Base-by-base conservation (phyloP, 2,797 vertebrate species). In the Linurgus olivaceus region DNA sequence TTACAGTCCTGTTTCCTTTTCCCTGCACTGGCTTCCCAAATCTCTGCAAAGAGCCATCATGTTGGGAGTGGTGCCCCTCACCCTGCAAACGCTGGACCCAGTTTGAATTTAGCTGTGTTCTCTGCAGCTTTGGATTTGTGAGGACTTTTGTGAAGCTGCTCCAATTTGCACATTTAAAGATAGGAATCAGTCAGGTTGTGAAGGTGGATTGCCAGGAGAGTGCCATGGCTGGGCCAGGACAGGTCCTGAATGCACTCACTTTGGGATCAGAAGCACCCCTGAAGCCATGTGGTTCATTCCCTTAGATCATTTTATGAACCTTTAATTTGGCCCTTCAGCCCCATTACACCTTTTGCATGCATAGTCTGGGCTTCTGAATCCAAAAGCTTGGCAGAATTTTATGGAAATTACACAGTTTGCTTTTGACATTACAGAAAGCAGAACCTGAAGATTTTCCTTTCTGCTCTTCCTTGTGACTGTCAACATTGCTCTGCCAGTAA, bases 1-100 rank as follows among this genome's bases (percentile, higher is more conserved):
- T 37, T 96, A 96, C 80, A 13, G 57, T 95, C 24, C 72, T 68
- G n/a, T 82, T 95, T 76, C 96, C 96, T 15, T 97, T 97, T 90
- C 93, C 96, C 1, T 96, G 91, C 19, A 2, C 58, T 47, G 85
- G 58, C 37, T 97, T 92, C 80, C 92, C 88, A 55, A 90, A 85
- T 8, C 17, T 87, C n/a, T 97, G 96, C 72, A 90, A 94, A 75
- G 91, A 97, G 28, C 93, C 96, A 2, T 13, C 6, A 0, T 15
- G 23, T n/a, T 92, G 75, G 0, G 88, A 97, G 58, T 58, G 84
- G 50, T 94, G 68, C 54, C 95, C 51, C 74, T 97, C 88, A 86
- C 23, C 3, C 94, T 96, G 59, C 95, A 97, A 63, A 79, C 58
- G 9, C 18, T 35, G 0, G 79, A 93, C 54, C 37, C 10, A 3